Evolutionary conservation across 2,888 invertebrate species (phyloP).

Genomic region (Homarus gammarus): DNA sequence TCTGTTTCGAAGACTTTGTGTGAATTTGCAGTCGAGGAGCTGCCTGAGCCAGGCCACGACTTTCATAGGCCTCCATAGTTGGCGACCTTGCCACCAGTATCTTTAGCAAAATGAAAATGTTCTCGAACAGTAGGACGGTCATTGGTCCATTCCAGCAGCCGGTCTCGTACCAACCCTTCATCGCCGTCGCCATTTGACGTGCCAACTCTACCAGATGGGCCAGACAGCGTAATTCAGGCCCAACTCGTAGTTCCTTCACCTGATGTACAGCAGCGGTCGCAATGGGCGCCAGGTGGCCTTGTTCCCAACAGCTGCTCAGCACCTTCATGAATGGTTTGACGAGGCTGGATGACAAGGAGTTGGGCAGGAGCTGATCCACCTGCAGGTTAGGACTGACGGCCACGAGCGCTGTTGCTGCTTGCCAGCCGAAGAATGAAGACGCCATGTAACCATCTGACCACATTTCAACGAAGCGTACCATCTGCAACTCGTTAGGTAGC

Average conservation of each 20-base stretch:
- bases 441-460: not conserved
- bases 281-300: not conserved
- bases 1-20: too few relatives aligned
- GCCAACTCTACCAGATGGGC: not conserved
- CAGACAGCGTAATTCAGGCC: not conserved
- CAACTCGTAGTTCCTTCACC: not conserved
- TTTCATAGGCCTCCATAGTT: not conserved
- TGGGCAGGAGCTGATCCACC: not conserved
- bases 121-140: not conserved
- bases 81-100: not conserved
- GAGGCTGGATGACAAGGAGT: not conserved
- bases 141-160: not conserved
- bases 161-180: not conserved
- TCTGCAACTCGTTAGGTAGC: too few relatives aligned
- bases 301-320: not conserved
- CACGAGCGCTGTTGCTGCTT: not conserved
- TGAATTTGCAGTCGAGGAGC: too few relatives aligned
- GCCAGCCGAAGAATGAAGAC: not conserved
- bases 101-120: not conserved
- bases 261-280: not conserved
- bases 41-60: slow-evolving; percentile 9
- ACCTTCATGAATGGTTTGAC: not conserved
- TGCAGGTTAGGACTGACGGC: not conserved
- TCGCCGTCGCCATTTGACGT: not conserved
- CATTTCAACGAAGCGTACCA: not conserved